Evolutionary conservation across 2,113 vertebrate species (phyloP).

Genomic region (Cyrtonyx montezumae): DNA sequence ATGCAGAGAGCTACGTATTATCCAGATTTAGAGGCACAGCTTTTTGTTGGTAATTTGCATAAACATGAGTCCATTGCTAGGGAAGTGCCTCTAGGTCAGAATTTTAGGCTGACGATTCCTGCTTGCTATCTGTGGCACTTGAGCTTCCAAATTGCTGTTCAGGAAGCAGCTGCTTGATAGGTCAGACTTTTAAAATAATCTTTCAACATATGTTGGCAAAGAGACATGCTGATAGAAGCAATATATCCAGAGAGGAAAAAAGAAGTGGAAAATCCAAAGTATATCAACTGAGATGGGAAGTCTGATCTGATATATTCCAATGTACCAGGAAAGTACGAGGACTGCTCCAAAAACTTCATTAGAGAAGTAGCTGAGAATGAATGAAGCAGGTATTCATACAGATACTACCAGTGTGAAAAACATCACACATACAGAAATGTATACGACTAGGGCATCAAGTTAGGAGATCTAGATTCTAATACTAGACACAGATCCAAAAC

Average conservation of each 20-base stretch:
- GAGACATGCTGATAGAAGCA: not conserved
- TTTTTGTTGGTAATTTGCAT: not conserved
- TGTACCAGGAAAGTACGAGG: not conserved
- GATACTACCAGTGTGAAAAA: not conserved
- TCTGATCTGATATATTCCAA: not conserved
- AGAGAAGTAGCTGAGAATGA: not conserved
- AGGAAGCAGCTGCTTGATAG: not conserved
- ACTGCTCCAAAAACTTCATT: not conserved
- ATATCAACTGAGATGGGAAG: not conserved
- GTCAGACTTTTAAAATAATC: slow-evolving; percentile 3
- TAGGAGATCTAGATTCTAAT: not conserved
- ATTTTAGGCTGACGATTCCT: not conserved
- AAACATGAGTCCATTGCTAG: not conserved
- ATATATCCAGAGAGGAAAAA: not conserved
- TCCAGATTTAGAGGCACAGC: not conserved
- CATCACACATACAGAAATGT: not conserved
- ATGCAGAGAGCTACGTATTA: not conserved
- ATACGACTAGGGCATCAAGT: not conserved
- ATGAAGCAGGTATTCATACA: not conserved
- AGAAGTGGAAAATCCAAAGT: not conserved
- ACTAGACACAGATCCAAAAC: not conserved
- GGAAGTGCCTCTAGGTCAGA: not conserved
- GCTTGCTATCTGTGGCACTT: not conserved
- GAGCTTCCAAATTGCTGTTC: not conserved
- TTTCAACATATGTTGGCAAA: not conserved